phyloP scores from a whole-genome alignment of 2,797 vertebrate species.

The Danio jaintianensis region DNA sequence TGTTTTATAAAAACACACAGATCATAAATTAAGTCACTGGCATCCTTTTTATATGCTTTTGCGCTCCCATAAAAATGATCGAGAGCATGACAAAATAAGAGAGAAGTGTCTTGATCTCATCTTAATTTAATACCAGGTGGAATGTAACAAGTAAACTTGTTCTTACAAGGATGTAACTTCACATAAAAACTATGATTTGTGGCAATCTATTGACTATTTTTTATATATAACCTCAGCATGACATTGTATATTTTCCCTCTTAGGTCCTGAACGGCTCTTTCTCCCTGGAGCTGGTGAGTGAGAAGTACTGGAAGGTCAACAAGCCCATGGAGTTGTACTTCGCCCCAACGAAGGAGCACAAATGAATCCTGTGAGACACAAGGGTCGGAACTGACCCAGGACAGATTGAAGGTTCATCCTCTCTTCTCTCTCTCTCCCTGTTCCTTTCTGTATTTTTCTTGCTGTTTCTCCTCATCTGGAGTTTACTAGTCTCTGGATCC shows the following conservation, averaged over 20 bases:
- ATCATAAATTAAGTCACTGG: too few relatives aligned
- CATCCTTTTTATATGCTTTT: too few relatives aligned
- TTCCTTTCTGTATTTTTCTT: conserved; percentile 42
- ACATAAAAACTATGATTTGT: neutral
- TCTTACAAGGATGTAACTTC: too few relatives aligned
- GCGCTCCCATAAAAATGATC: too few relatives aligned
- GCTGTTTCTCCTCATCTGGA: conserved; percentile 42
- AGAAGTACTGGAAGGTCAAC: conserved; percentile 99
- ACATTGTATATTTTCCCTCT: conserved; percentile 41
- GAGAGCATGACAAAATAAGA: too few relatives aligned
- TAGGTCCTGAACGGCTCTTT: conserved; percentile 98
- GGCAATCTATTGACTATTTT: neutral
- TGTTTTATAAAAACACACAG: too few relatives aligned
- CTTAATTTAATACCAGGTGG: too few relatives aligned
- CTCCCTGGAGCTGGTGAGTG: conserved; percentile 97
- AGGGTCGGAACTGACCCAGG: conserved; percentile 50
- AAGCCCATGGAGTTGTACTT: conserved; percentile 99
- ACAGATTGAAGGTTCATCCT: conserved; percentile 57
- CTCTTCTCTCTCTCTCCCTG: conserved; percentile 13
- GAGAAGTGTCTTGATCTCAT: too few relatives aligned
- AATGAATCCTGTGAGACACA: conserved; percentile 75
- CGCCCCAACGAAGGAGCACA: conserved; percentile 98
- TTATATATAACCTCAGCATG: neutral
- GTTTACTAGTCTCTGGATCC: conserved; percentile 45
- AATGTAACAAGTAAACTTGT: too few relatives aligned